A percentile compares a stretch with the other conserved stretches of the same genome.
phyloP scores from a whole-genome alignment of 2,797 vertebrate species.

The Liparis tanakae region DNA sequence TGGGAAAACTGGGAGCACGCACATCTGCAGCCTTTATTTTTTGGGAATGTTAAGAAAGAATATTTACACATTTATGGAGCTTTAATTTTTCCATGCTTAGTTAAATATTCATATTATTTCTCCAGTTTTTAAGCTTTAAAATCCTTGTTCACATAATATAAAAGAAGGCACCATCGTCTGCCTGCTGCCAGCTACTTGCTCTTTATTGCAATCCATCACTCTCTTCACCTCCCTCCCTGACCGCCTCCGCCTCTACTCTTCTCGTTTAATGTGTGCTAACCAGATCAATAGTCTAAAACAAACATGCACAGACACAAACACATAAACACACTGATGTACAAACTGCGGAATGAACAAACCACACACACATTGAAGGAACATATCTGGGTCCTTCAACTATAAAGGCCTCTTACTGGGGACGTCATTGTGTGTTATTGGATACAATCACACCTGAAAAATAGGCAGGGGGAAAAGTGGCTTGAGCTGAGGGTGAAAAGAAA shows the following conservation, averaged over 20 bases:
- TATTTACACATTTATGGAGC: not conserved
- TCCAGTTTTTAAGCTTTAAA: slow-evolving; percentile 3
- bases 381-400: slow-evolving; percentile 20
- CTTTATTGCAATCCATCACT: slow-evolving; percentile 69
- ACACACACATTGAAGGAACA: slow-evolving; percentile 41
- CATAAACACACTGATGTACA: slow-evolving; percentile 20
- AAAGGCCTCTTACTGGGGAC: slow-evolving; percentile 24
- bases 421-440: slow-evolving; percentile 46
- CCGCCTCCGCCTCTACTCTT: slow-evolving; percentile 47
- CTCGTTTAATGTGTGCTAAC: slow-evolving; percentile 65
- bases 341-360: slow-evolving; percentile 29
- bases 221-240: slow-evolving; percentile 52
- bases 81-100: slow-evolving; percentile 5
- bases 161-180: slow-evolving; percentile 17
- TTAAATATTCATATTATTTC: slow-evolving; percentile 4
- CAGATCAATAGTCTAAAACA: slow-evolving; percentile 69
- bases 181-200: slow-evolving; percentile 32
- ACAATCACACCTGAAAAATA: slow-evolving; percentile 33
- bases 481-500: slow-evolving; percentile 17
- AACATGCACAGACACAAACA: slow-evolving; percentile 54
- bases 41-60: no score
- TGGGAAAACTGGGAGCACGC: slow-evolving; percentile 2
- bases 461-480: slow-evolving; percentile 5
- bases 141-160: slow-evolving; percentile 13
- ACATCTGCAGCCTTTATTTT: not conserved